Conservation (phyloP, 2,888 invertebrate species). For the Sericinus montela region DNA sequence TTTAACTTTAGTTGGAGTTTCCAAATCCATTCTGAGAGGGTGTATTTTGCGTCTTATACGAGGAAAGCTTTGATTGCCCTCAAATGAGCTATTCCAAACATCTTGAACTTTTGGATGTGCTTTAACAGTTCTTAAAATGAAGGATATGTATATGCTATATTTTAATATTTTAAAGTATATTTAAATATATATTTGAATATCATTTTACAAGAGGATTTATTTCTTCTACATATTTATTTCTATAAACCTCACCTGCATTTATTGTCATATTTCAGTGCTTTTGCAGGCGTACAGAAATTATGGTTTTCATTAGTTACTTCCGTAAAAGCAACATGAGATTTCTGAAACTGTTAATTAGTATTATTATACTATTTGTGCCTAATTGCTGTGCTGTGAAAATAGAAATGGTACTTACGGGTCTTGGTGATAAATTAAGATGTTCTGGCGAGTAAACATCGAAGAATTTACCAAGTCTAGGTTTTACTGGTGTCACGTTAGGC, state of each 20-base stretch:
- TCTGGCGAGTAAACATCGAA: conserved; percentile 70
- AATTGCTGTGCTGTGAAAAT: too few relatives aligned
- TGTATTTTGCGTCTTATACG: conserved; percentile 49
- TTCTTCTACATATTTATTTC: conserved; percentile 1
- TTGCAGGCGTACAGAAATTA: conserved; percentile 51
- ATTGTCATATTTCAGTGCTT: conserved; percentile 41
- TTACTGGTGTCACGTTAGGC: conserved; percentile 52
- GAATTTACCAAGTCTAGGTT: conserved; percentile 63
- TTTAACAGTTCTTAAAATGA: conserved; percentile 52
- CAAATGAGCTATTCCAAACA: conserved; percentile 72
- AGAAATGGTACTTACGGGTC: conserved; percentile 50
- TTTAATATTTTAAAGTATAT: background rate
- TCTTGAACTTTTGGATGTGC: conserved; percentile 37
- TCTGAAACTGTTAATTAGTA: conserved; percentile 37
- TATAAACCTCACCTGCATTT: conserved; percentile 54
- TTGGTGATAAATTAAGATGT: conserved; percentile 69
- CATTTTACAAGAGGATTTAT: background rate
- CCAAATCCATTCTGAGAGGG: conserved; percentile 64
- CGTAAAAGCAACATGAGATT: conserved; percentile 36
- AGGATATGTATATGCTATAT: background rate
- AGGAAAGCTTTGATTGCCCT: conserved; percentile 83
- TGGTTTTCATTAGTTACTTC: conserved; percentile 48
- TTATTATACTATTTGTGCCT: background rate
- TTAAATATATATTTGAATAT: background rate
- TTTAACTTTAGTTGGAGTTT: conserved; percentile 62